Percentiles rank a stretch among this genome's conserved stretches.
Conservation (phyloP, 2,888 invertebrate genomes). For the Netelia inedita region DNA sequence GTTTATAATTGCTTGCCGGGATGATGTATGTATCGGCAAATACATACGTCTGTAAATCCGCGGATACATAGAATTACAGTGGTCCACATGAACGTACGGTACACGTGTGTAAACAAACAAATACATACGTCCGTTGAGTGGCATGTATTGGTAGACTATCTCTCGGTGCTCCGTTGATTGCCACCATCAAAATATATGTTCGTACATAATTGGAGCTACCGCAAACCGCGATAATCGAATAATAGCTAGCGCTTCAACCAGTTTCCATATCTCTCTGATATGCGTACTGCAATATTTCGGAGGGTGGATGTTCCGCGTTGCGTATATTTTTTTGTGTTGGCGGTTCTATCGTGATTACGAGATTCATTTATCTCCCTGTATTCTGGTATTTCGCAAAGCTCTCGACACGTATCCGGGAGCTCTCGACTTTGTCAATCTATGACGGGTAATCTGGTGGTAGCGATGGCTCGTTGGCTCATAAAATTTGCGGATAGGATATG, state of each 20-base stretch:
- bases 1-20: slow-evolving; percentile 57
- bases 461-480: neutral
- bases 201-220: slow-evolving; percentile 58
- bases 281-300: neutral
- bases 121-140: neutral
- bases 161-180: slow-evolving; percentile 53
- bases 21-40: slow-evolving; percentile 36
- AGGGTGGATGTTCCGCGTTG: neutral
- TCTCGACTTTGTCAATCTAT: slow-evolving; percentile 6
- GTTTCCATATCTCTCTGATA: slow-evolving; percentile 36
- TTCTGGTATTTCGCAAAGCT: slow-evolving; percentile 12
- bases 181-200: slow-evolving; percentile 63
- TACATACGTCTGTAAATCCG: neutral
- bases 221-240: slow-evolving; percentile 67
- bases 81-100: neutral
- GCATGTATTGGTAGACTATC: slow-evolving; percentile 19
- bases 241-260: slow-evolving; percentile 30
- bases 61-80: neutral
- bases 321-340: slow-evolving; percentile 16
- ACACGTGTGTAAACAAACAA: too few relatives aligned
- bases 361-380: slow-evolving; percentile 22
- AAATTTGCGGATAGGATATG: neutral
- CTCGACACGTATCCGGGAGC: neutral
- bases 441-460: neutral
- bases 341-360: slow-evolving; percentile 29